Percentiles rank a stretch among this genome's conserved stretches.
Conservation (phyloP, 2,888 invertebrate genomes). For the Rotaria sp. region DNA sequence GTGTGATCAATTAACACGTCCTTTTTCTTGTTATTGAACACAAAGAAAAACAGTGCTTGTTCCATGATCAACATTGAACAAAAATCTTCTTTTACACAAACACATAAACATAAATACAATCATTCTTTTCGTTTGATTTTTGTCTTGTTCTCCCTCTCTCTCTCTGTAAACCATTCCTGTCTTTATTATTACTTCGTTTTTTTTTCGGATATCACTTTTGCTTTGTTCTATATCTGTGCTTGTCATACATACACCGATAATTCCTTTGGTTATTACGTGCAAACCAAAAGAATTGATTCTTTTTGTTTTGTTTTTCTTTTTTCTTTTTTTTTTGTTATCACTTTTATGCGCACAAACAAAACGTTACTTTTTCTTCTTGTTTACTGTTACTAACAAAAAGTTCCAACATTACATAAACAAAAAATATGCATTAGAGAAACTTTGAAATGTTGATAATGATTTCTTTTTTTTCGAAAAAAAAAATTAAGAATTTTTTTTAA, state of each 20-base stretch:
- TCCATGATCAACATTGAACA: slow-evolving; percentile 4
- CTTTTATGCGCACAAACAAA: not conserved
- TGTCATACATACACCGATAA: not conserved
- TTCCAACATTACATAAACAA: not conserved
- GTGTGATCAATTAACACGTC: not conserved
- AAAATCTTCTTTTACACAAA: not conserved
- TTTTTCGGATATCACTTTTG: not conserved
- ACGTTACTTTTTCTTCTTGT: not conserved
- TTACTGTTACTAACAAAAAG: not conserved
- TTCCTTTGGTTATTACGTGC: not conserved
- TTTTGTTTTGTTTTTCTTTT: not conserved
- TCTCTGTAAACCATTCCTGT: not conserved
- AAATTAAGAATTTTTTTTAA: not conserved
- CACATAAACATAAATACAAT: not conserved
- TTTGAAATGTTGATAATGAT: not conserved
- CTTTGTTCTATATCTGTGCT: not conserved
- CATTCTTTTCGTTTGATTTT: not conserved
- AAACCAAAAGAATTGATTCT: not conserved
- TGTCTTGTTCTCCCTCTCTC: not conserved
- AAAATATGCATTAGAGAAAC: not conserved
- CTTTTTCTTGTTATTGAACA: not conserved
- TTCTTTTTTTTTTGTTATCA: not conserved
- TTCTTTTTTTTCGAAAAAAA: not conserved
- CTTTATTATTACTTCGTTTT: not conserved
- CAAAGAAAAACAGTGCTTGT: slow-evolving; percentile 10